Conservation (phyloP, 2,113 vertebrate genomes). For the Hirundichthys speculiger region DNA sequence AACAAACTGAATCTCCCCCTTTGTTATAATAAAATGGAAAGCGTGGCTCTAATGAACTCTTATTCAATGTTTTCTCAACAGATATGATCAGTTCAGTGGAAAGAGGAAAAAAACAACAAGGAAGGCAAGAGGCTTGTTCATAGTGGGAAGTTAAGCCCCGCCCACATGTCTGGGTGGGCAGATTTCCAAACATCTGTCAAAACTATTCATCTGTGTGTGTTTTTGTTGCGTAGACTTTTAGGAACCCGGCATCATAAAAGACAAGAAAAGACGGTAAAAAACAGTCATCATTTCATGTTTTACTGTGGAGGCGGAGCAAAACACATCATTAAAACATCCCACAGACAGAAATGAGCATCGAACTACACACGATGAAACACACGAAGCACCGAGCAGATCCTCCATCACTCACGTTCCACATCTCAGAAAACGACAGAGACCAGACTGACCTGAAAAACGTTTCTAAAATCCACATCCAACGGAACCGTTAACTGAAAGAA, state of each 20-base stretch:
- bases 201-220: constrained; percentile 4
- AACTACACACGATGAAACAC: no score
- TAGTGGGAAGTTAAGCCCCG: background rate
- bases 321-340: background rate
- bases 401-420: no score
- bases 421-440: no score
- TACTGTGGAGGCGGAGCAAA: constrained; percentile 11
- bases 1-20: background rate
- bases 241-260: no score
- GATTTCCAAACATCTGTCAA: constrained; percentile 2
- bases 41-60: background rate
- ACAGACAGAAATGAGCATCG: no score
- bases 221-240: background rate
- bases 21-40: background rate
- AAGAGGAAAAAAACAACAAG: constrained; percentile 11
- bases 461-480: no score
- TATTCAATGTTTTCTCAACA: background rate
- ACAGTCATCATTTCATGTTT: background rate
- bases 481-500: no score
- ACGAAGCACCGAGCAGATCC: no score
- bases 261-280: no score
- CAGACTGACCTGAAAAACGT: no score
- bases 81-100: constrained; percentile 15
- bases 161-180: background rate
- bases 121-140: background rate